These are phyloP conservation scores for Pseudorasbora parva DNA, from an alignment of 2,113 vertebrate species.

Conservation along the genomic window DNA sequence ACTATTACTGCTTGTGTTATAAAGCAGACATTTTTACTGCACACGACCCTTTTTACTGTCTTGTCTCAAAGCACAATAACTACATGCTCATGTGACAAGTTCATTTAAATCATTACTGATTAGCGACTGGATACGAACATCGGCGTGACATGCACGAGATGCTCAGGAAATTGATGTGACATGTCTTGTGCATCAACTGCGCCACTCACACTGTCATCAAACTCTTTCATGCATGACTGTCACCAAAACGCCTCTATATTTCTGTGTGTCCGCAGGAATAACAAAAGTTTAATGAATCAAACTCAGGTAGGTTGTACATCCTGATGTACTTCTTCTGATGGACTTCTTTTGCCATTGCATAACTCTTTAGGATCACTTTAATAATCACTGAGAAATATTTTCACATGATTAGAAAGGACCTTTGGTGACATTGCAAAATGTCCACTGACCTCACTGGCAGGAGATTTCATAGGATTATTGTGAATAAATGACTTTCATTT, in stretches of 20 bases:
- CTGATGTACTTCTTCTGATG: not conserved
- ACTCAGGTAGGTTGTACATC: not conserved
- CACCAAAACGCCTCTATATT: not conserved
- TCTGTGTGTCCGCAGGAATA: not conserved
- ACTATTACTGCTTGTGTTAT: not conserved
- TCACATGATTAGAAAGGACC: not conserved
- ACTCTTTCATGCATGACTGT: conserved; percentile 12
- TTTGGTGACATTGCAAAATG: not conserved
- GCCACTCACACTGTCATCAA: conserved; percentile 9
- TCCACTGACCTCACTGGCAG: not conserved
- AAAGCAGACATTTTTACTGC: not conserved
- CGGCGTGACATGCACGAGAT: conserved; percentile 1
- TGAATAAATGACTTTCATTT: not conserved
- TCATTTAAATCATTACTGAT: conserved; percentile 27
- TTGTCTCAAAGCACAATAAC: conserved; percentile 9
- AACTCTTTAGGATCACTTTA: not conserved
- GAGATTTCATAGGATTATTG: not conserved
- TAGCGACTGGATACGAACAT: not conserved
- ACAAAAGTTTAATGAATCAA: not conserved
- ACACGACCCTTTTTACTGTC: not conserved
- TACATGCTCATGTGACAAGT: conserved; percentile 8
- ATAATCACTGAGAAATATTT: not conserved
- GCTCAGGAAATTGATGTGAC: conserved; percentile 30
- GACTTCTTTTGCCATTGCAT: not conserved
- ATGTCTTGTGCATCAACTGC: conserved; percentile 13